Base-by-base conservation (phyloP, 2,888 invertebrate species). In the Nemurella pictetii region DNA sequence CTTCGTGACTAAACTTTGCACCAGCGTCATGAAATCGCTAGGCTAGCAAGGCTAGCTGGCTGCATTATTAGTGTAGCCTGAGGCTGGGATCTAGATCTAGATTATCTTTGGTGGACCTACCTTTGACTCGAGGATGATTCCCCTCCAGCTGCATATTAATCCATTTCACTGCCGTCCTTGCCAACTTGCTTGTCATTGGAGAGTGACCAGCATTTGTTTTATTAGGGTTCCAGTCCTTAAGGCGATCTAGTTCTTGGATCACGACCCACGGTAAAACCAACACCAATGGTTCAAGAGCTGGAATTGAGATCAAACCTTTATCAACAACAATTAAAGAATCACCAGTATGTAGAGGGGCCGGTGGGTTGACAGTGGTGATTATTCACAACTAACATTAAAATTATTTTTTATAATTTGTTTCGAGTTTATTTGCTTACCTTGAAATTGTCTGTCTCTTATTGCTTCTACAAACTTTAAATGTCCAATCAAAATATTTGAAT, bases 401-500 rank as follows among this genome's bases (percentile, higher is more conserved):
- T 55, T 55, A 20, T 2, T 55, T 7, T 20, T 15, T 20, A 55
- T 55, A 7, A 55, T 7, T 55, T 7, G 55, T 55, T 55, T 55
- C 55, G 1, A 55, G 15, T 32, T 3, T 3, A 12, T 3, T 55
- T 3, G 80, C 29, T 29, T 83, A 27, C 89, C 89, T 86, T 88
- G 89, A 30, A 84, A 88, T 25, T 88, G 88, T 80, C 89, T 86
- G 73, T 89, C 89, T 30, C 88, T 87, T 2, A 89, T 87, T 83
- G 88, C 87, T 84, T 89, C 88, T 26, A 91, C 85, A 20, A 88
- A 88, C 7, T 87, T 80, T 29, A 91, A 87, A 86, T 90, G 88
- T 12, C 89, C 88, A 0, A 91, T 87, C 86, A 90, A 89, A n/a
- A 91, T 89, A 84, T 91, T 91, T 28, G 90, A 90, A 85, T 91